These are phyloP conservation scores for Excalfactoria chinensis DNA, from an alignment of 2,113 vertebrate genomes.

Conservation along the genomic window DNA sequence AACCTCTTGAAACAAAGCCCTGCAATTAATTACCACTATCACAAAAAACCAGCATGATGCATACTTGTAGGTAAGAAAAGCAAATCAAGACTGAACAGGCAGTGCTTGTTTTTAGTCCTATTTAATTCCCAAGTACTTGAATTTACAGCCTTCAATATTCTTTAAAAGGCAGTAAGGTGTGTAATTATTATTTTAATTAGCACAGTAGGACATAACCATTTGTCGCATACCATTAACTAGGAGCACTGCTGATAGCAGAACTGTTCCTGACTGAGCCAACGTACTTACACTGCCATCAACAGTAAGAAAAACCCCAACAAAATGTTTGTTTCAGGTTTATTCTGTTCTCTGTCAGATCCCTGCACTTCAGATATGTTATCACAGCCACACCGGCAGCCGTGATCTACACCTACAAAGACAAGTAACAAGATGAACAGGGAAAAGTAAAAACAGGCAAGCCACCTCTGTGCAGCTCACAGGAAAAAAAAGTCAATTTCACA, in stretches of 20 bases:
- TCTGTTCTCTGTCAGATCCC: constrained; percentile 15
- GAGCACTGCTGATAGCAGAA: neutral
- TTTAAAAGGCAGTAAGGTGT: constrained; percentile 7
- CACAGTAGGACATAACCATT: neutral
- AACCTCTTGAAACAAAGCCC: neutral
- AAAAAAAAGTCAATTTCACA: neutral
- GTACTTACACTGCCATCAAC: neutral
- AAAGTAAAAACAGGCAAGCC: neutral
- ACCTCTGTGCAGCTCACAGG: neutral
- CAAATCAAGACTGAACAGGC: constrained; percentile 33
- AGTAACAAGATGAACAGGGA: neutral
- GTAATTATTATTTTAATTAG: constrained; percentile 12
- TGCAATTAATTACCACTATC: constrained; percentile 43
- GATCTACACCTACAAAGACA: neutral
- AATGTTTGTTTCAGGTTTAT: neutral
- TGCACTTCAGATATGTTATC: constrained; percentile 38
- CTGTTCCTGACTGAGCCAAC: neutral
- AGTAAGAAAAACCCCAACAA: constrained; percentile 27
- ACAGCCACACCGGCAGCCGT: neutral
- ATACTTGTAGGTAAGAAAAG: neutral
- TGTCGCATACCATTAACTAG: neutral
- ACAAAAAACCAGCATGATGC: constrained; percentile 13
- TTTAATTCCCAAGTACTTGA: neutral
- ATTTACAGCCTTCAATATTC: constrained; percentile 7
- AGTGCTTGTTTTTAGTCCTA: neutral